Evolutionary conservation across 2,888 invertebrate species (phyloP).

Genomic region (Aspidiotus rigidus): DNA sequence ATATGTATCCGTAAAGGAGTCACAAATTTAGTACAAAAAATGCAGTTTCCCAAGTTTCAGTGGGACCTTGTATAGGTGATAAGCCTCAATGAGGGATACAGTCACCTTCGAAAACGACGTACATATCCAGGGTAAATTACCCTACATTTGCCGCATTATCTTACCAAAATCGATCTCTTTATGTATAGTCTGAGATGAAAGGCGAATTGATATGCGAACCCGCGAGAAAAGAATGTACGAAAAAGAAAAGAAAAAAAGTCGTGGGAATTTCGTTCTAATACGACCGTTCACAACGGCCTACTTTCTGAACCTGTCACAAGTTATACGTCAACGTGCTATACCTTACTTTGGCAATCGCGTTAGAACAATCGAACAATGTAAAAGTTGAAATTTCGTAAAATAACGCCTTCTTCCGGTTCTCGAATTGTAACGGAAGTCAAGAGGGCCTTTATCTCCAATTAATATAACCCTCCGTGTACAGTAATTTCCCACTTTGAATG

Average conservation of each 20-base stretch:
- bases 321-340: background rate
- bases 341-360: background rate
- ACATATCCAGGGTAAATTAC: background rate
- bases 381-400: slow-evolving; percentile 15
- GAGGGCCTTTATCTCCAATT: slow-evolving; percentile 17
- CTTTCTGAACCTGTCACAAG: background rate
- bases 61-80: no score
- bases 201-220: background rate
- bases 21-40: no score
- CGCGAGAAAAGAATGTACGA: no score
- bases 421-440: slow-evolving; percentile 29
- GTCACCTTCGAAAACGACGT: background rate
- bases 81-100: no score
- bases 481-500: slow-evolving; percentile 27
- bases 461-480: slow-evolving; percentile 24
- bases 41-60: no score
- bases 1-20: no score
- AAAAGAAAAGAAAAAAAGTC: background rate
- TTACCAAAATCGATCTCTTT: background rate
- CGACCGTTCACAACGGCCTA: background rate
- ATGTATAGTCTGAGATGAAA: background rate
- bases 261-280: background rate
- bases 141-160: background rate
- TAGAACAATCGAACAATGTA: slow-evolving; percentile 12
- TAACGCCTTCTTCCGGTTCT: slow-evolving; percentile 31